Evolutionary conservation across 2,888 invertebrate species (phyloP).

Genomic region (Tetragnatha montana): DNA sequence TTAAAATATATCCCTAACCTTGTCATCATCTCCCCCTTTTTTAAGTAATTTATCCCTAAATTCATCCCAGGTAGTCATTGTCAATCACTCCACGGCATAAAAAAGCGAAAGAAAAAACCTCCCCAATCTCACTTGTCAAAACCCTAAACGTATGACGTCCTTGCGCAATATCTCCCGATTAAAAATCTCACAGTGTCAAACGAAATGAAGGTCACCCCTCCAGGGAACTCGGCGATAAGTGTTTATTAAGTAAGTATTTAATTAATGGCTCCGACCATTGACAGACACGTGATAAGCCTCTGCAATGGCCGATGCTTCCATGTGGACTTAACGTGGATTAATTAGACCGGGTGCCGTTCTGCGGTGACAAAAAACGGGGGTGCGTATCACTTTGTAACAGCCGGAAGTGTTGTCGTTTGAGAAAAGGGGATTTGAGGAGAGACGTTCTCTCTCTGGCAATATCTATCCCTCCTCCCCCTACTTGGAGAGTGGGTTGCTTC

Average conservation of each 20-base stretch:
- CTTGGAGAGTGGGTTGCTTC: neutral
- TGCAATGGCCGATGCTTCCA: conserved; percentile 17
- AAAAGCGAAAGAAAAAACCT: conserved; percentile 19
- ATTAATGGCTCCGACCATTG: conserved; percentile 44
- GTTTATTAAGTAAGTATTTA: conserved; percentile 48
- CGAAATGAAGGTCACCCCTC: conserved; percentile 15
- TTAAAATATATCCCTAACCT: too few species aligned
- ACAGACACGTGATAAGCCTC: conserved; percentile 14
- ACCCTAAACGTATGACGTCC: conserved; percentile 12
- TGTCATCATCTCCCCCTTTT: too few species aligned
- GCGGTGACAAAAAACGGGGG: conserved; percentile 1
- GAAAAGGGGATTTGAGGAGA: neutral
- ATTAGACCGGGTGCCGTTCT: conserved; percentile 10
- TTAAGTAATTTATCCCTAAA: too few species aligned
- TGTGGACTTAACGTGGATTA: conserved; percentile 34
- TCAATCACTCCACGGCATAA: neutral
- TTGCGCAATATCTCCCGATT: conserved; percentile 28
- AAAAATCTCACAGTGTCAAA: conserved; percentile 33
- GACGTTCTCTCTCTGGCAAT: neutral
- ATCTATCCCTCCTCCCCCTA: neutral
- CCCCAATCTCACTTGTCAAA: neutral
- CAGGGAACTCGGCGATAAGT: conserved; percentile 31
- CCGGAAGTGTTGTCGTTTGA: conserved; percentile 21
- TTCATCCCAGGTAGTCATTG: neutral
- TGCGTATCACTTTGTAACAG: conserved; percentile 12